phyloP scores from a whole-genome alignment of 2,888 invertebrate genomes.

The Eristalis arbustorum region DNA sequence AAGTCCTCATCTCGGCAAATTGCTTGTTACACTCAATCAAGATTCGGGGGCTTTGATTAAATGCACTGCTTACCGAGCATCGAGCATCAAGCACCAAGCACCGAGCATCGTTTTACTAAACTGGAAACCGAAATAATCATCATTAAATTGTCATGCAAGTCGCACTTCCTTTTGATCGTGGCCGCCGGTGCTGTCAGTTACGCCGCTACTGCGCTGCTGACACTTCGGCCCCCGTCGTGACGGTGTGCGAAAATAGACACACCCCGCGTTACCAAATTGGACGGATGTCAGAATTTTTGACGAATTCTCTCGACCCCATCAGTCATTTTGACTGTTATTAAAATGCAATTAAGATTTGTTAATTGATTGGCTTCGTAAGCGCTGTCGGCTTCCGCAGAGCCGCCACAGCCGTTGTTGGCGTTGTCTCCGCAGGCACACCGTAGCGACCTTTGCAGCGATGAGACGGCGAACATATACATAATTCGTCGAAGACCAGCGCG shows the following conservation, averaged over 20 bases:
- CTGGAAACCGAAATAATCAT: constrained; percentile 68
- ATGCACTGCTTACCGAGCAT: constrained; percentile 44
- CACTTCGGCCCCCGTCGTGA: constrained; percentile 55
- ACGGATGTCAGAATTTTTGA: constrained; percentile 33
- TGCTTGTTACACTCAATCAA: constrained; percentile 70
- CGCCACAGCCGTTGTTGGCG: neutral
- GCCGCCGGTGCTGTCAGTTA: constrained; percentile 48
- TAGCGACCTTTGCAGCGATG: neutral
- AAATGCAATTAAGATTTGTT: constrained; percentile 49
- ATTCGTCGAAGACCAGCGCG: constrained; percentile 20
- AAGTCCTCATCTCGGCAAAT: constrained; percentile 51
- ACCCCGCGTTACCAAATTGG: constrained; percentile 29
- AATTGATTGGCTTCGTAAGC: constrained; percentile 44
- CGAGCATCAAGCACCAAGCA: constrained; percentile 41
- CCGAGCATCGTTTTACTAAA: constrained; percentile 59
- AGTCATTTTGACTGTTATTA: constrained; percentile 17
- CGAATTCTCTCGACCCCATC: neutral
- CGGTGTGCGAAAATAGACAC: constrained; percentile 46
- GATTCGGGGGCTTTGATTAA: constrained; percentile 70
- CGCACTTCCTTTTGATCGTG: constrained; percentile 66
- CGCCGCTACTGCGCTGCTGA: constrained; percentile 44
- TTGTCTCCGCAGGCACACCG: neutral
- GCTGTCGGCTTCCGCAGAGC: constrained; percentile 1
- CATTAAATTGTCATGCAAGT: constrained; percentile 71
- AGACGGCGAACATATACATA: neutral